Conservation (phyloP, 2,797 vertebrate genomes). For the Coccyzus lansbergi region DNA sequence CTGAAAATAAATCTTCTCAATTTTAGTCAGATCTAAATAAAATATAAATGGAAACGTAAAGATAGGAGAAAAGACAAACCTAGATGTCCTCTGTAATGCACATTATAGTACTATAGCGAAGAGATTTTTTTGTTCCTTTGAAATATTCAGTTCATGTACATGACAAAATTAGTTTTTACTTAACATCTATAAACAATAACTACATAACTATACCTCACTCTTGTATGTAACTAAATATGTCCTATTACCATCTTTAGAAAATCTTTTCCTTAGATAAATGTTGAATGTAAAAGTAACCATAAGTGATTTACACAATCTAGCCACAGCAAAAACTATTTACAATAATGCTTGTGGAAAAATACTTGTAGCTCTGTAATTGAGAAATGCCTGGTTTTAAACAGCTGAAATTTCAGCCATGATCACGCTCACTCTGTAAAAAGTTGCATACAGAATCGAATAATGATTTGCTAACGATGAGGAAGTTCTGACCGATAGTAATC, state of each 20-base stretch:
- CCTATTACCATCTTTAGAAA: not conserved
- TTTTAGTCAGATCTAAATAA: not conserved
- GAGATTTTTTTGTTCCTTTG: not conserved
- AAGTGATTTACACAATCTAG: not conserved
- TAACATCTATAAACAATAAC: not conserved
- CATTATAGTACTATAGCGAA: not conserved
- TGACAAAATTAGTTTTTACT: not conserved
- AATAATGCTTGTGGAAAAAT: not conserved
- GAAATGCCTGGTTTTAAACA: not conserved
- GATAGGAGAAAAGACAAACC: not conserved
- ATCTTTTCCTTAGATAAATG: not conserved
- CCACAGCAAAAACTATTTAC: not conserved
- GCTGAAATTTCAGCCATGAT: not conserved
- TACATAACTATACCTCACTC: not conserved
- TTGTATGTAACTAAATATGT: not conserved
- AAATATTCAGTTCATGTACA: not conserved
- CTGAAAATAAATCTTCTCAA: not conserved
- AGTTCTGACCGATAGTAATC: not conserved
- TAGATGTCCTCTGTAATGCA: not conserved
- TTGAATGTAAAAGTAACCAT: not conserved
- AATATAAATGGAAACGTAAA: not conserved
- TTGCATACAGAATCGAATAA: not conserved
- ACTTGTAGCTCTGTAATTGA: not conserved
- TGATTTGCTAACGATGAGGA: not conserved
- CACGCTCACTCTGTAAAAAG: rapidly evolving